Conservation (phyloP, 2,113 vertebrate genomes). For the Eleginops maclovinus region DNA sequence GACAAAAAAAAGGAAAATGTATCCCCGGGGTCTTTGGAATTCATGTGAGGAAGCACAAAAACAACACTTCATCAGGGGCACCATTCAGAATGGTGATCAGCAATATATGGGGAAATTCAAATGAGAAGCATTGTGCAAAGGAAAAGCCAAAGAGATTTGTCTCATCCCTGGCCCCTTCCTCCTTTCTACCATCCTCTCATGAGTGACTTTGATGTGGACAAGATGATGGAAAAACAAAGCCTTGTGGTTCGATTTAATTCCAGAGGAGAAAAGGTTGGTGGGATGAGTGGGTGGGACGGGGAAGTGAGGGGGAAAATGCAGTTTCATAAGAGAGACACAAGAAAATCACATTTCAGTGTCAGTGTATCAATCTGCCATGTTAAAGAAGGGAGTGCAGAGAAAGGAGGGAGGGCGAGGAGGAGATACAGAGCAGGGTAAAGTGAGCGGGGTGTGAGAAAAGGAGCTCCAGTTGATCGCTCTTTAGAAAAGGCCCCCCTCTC, state of each 20-base stretch:
- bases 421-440: constrained; percentile 55
- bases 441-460: constrained; percentile 83
- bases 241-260: constrained; percentile 73
- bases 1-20: constrained; percentile 83
- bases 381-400: constrained; percentile 26
- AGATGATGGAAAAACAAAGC: constrained; percentile 83
- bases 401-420: constrained; percentile 32
- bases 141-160: constrained; percentile 80
- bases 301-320: constrained; percentile 19
- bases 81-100: constrained; percentile 79
- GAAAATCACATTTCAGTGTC: constrained; percentile 78
- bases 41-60: constrained; percentile 74
- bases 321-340: constrained; percentile 73
- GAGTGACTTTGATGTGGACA: constrained; percentile 81
- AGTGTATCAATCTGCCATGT: constrained; percentile 81
- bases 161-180: constrained; percentile 69
- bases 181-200: constrained; percentile 70
- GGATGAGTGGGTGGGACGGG: constrained; percentile 58
- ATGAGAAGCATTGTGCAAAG: constrained; percentile 77
- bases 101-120: constrained; percentile 80
- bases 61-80: constrained; percentile 82
- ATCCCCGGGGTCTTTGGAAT: constrained; percentile 79
- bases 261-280: constrained; percentile 71
- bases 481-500: constrained; percentile 80
- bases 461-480: constrained; percentile 80